Evolutionary conservation across 2,888 invertebrate genomes (phyloP), one percentile per base, ranked within the genome.

Genomic region (Notodonta dromedarius): DNA sequence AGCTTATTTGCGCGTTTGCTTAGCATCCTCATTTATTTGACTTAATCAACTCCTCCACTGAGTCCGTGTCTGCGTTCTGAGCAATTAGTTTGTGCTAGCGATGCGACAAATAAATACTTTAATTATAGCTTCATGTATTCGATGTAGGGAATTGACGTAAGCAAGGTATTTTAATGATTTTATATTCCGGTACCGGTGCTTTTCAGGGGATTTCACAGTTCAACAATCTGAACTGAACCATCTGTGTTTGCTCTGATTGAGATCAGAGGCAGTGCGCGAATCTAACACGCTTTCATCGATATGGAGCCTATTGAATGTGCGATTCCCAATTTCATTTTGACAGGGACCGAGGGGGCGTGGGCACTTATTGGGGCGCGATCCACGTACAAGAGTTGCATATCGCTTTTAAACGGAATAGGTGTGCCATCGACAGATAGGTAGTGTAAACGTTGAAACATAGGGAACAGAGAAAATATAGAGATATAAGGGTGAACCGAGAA

Each of bases 261-360:
- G 16, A 50, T 46, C 46, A 46, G n/a, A n/a, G n/a, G 11, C 46
- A 46, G 46, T n/a, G 16, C 50, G 4, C 16, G 61, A 60, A 60
- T 50, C 56, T 60, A 58, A 69, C 58, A 63, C 61, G 62, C 65
- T 73, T 70, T 58, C 50, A 32, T 35, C n/a, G 62, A 54, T 54
- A 57, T 62, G 58, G 59, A 62, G 61, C 56, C 51, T 48, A 63
- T 67, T 69, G 61, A 61, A 56, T 63, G 48, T 63, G 59, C 55
- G 62, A 63, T 61, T 70, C 48, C 63, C 71, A 73, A 73, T 71
- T 73, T 62, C 63, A 58, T 71, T 73, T 69, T 62, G 67, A 67
- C 67, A 61, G 52, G 40, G 56, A 58, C 62, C 62, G 63, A 60
- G 59, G 56, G 13, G 56, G 56, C 63, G 48, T 35, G 44, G 59